Evolutionary conservation across 2,888 invertebrate species (phyloP), one percentile per base, ranked within the genome.

Genomic region (Cacoxenus indagator): DNA sequence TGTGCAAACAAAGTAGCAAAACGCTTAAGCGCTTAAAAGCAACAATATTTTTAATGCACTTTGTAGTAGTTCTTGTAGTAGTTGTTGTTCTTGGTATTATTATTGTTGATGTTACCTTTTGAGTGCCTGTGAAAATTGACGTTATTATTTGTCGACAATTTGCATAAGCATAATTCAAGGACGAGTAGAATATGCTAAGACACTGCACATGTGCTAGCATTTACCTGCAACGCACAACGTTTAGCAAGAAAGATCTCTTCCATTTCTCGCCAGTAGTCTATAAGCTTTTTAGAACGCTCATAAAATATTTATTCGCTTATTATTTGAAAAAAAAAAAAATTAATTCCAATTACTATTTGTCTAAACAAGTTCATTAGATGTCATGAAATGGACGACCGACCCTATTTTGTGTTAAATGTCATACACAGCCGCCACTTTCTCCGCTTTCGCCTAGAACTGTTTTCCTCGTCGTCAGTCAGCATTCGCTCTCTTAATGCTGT

Each of bases 231-330:
- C 9, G 43, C 31, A 5, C n/a, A n/a, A n/a, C 37, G 37, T 37
- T 37, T 37, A 11, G 5, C 37, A 37, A 37, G 9, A 11, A 11
- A 11, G 37, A 8, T 14, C 37, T 37, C 37, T 37, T 6, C 57
- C 55, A 70, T 70, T 27, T 27, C 17, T 24, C 48, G 46, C 55
- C 61, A 67, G 43, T 73, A 67, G 54, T 75, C 8, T n/a, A n/a
- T n/a, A n/a, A n/a, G 51, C 24, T 37, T n/a, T 24, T 17, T 68
- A 48, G 73, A 75, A 81, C 14, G 14, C 77, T 79, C 72, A 67
- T 71, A 70, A 72, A 46, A 78, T 76, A 59, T 71, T 75, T 11
- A 26, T 14, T 3, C 14, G n/a, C 45, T 73, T 72, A 70, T 57
- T 22, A 65, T 17, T 24, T 37, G 8, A 61, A 29, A 61, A 31